Evolutionary conservation across 2,888 invertebrate species (phyloP).

Genomic region (Thereva nobilitata): DNA sequence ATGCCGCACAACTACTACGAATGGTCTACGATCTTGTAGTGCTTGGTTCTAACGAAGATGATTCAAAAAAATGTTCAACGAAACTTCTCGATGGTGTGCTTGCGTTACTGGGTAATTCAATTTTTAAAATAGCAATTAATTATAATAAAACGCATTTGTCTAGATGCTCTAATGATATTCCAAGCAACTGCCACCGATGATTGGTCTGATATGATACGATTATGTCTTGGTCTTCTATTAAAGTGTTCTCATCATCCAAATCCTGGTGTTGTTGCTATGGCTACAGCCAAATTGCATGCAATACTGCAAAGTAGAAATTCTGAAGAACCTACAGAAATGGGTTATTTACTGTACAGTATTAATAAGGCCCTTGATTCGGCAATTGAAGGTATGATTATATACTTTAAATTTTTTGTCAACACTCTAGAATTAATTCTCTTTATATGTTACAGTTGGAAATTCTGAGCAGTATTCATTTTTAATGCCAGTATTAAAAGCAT

Average conservation of each 20-base stretch:
- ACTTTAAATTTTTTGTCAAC: not conserved
- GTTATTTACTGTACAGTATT: conserved; percentile 60
- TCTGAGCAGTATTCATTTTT: conserved; percentile 66
- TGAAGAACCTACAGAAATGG: conserved; percentile 62
- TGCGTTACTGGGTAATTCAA: conserved; percentile 54
- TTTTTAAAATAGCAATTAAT: not conserved
- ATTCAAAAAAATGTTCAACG: conserved; percentile 60
- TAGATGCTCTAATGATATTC: conserved; percentile 63
- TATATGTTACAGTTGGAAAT: conserved; percentile 54
- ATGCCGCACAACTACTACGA: conserved; percentile 63
- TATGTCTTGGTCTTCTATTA: conserved; percentile 59
- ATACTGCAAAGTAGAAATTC: conserved; percentile 63
- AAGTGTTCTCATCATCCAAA: conserved; percentile 60
- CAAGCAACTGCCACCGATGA: conserved; percentile 60
- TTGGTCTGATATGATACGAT: conserved; percentile 64
- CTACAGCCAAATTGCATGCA: conserved; percentile 65
- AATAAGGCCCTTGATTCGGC: conserved; percentile 59
- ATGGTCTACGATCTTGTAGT: conserved; percentile 65
- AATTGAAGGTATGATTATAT: conserved; percentile 56
- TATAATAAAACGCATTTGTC: not conserved
- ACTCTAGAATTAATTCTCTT: not conserved
- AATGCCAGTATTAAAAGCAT: conserved; percentile 65
- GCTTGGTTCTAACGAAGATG: conserved; percentile 61
- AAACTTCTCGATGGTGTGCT: conserved; percentile 64
- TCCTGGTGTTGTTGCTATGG: conserved; percentile 64